A percentile compares a stretch with the other conserved stretches of the same genome.
Conservation (phyloP, 2,888 invertebrate species). For the Scaeva pyrastri region DNA sequence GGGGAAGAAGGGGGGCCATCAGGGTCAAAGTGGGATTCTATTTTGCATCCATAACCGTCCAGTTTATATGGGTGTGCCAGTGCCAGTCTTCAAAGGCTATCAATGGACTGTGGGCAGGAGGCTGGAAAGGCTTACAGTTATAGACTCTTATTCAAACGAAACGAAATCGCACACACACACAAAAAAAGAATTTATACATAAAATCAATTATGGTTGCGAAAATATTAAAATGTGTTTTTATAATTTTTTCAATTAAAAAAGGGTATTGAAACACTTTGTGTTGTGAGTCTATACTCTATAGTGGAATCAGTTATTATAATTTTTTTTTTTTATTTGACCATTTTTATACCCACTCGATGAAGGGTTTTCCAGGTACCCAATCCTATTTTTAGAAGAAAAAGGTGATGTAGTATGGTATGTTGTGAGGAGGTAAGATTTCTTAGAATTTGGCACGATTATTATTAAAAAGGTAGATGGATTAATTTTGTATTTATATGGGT, state of each 20-base stretch:
- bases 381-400: background rate
- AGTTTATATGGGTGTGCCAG: background rate
- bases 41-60: slow-evolving; percentile 53
- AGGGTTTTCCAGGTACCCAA: background rate
- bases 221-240: slow-evolving; percentile 64
- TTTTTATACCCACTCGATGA: slow-evolving; percentile 20
- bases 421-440: background rate
- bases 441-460: slow-evolving; percentile 1
- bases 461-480: slow-evolving; percentile 8
- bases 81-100: background rate
- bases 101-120: too few relatives aligned
- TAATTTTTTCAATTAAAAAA: slow-evolving; percentile 61
- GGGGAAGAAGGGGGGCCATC: background rate
- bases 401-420: background rate
- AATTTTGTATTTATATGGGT: background rate
- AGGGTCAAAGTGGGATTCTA: slow-evolving; percentile 37
- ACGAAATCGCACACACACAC: background rate
- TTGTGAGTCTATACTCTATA: slow-evolving; percentile 42
- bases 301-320: slow-evolving; percentile 38
- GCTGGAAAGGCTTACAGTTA: background rate
- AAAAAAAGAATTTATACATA: slow-evolving; percentile 32
- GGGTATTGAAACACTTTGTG: slow-evolving; percentile 44
- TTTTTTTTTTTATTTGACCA: slow-evolving; percentile 47
- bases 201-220: slow-evolving; percentile 43
- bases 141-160: slow-evolving; percentile 10